phyloP scores from a whole-genome alignment of 2,888 invertebrate species.

The Aphrophora alni region DNA sequence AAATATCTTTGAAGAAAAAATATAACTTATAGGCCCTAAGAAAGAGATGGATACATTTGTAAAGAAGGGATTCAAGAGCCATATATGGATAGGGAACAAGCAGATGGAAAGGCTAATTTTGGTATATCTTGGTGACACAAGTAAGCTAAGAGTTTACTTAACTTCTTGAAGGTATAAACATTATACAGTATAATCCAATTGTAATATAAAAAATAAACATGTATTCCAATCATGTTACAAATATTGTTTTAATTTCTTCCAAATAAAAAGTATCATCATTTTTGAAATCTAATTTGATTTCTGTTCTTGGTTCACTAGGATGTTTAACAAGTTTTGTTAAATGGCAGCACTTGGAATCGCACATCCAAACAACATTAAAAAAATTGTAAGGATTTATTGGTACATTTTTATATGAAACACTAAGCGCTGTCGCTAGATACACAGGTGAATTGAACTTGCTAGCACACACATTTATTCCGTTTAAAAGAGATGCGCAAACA shows the following conservation, averaged over 20 bases:
- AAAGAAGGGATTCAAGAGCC: too few relatives aligned
- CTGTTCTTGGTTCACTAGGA: neutral
- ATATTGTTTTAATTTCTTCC: neutral
- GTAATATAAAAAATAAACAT: too few relatives aligned
- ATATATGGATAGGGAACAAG: too few relatives aligned
- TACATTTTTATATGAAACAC: neutral
- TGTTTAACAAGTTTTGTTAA: neutral
- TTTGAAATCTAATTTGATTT: neutral
- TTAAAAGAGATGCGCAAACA: neutral
- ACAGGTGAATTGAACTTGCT: neutral
- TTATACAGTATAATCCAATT: too few relatives aligned
- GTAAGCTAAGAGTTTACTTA: too few relatives aligned
- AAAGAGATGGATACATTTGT: too few relatives aligned
- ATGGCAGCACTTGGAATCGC: neutral
- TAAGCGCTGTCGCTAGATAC: neutral
- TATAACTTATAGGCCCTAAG: too few relatives aligned
- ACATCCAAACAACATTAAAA: neutral
- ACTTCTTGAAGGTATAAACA: too few relatives aligned
- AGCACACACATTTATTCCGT: neutral
- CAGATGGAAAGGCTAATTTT: too few relatives aligned
- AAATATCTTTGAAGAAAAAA: too few relatives aligned
- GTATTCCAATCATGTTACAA: neutral
- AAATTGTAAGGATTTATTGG: neutral
- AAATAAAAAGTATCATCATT: neutral
- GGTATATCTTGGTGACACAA: too few relatives aligned